A percentile compares a stretch with the other conserved stretches of the same genome.
Conservation (phyloP, 2,797 vertebrate species). For the Catostomus latipinnis region DNA sequence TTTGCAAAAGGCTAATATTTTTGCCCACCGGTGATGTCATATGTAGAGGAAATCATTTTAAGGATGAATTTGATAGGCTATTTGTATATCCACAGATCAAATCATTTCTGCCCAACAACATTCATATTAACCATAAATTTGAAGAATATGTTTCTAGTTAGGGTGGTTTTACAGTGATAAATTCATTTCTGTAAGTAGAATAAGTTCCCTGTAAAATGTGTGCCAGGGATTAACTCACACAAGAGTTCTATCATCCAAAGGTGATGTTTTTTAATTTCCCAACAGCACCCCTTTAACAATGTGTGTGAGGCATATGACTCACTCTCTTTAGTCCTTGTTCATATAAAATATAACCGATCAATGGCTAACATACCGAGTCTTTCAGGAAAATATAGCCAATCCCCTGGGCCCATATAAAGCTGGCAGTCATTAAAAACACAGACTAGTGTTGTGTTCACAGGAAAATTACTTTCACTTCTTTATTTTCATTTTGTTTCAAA, state of each 20-base stretch:
- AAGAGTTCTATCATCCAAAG: slow-evolving; percentile 3
- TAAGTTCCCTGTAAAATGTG: background rate
- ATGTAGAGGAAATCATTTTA: slow-evolving; percentile 45
- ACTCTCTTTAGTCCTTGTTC: slow-evolving; percentile 16
- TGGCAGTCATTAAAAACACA: slow-evolving; percentile 1
- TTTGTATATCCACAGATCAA: slow-evolving; percentile 49
- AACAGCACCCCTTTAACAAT: slow-evolving; percentile 26
- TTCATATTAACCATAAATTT: slow-evolving; percentile 18
- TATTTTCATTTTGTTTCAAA: slow-evolving; percentile 5
- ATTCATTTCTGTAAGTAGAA: slow-evolving; percentile 32
- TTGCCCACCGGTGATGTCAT: slow-evolving; percentile 41
- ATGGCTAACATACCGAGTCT: slow-evolving; percentile 30
- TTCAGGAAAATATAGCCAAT: background rate
- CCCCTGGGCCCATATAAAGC: background rate
- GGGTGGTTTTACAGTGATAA: background rate
- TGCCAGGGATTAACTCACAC: background rate
- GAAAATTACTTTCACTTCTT: background rate
- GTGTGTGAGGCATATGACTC: slow-evolving; percentile 29
- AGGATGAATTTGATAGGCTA: slow-evolving; percentile 42
- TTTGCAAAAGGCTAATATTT: slow-evolving; percentile 52
- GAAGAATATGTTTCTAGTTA: slow-evolving; percentile 11
- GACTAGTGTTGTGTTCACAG: background rate
- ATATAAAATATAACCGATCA: slow-evolving; percentile 18
- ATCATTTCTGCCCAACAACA: slow-evolving; percentile 45
- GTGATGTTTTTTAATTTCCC: slow-evolving; percentile 49